These are phyloP conservation scores for Myotis vivesi DNA, from an alignment of 2,797 vertebrate genomes.

Conservation along the genomic window DNA sequence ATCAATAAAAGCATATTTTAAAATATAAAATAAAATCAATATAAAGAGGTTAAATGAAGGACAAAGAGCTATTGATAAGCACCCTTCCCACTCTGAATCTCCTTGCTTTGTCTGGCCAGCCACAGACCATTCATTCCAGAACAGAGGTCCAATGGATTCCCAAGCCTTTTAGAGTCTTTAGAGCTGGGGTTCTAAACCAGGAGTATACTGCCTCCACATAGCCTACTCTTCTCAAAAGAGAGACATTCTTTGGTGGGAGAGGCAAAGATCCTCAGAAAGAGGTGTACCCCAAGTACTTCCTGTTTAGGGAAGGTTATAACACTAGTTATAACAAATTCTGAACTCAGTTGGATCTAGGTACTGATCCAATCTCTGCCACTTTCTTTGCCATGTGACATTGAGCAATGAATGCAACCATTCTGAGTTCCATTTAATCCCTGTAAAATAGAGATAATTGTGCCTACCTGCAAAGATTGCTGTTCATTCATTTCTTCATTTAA, in stretches of 20 bases:
- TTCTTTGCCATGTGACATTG: neutral
- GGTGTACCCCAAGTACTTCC: neutral
- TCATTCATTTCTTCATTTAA: neutral
- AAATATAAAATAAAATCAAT: too few species aligned
- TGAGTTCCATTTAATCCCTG: neutral
- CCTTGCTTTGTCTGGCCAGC: neutral
- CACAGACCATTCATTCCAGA: neutral
- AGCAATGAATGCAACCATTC: neutral
- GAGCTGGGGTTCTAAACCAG: too few species aligned
- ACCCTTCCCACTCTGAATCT: neutral
- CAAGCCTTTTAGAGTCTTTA: neutral
- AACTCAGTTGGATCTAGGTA: neutral
- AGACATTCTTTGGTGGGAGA: neutral
- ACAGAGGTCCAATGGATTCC: neutral
- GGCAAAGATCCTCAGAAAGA: neutral
- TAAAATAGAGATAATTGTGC: neutral
- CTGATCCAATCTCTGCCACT: neutral
- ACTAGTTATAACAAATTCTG: neutral
- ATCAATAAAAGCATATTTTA: too few species aligned
- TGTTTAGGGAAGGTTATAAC: neutral
- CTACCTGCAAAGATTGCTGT: too few species aligned
- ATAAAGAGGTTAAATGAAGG: neutral
- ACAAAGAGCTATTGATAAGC: neutral
- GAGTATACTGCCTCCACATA: too few species aligned
- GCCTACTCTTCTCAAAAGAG: neutral